These are phyloP conservation scores for Falco concolor DNA, from an alignment of 2,797 vertebrate genomes.

Conservation along the genomic window DNA sequence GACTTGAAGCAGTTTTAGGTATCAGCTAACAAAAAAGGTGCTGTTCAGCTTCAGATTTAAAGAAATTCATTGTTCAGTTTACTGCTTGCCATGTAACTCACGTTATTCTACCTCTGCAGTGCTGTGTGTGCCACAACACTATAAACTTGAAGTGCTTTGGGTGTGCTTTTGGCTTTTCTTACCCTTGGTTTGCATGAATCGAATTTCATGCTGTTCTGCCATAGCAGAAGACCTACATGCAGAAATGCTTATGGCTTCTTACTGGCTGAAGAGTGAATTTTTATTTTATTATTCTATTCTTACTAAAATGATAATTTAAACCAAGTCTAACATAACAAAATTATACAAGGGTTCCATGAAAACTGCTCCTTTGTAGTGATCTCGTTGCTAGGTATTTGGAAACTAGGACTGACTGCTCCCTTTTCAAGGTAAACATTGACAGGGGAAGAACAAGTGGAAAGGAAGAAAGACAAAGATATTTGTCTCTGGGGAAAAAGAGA, in stretches of 20 bases:
- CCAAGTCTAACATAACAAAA: background rate
- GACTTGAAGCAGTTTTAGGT: background rate
- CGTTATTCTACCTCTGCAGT: background rate
- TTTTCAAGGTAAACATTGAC: background rate
- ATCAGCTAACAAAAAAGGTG: background rate
- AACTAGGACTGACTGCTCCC: background rate
- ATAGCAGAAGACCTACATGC: background rate
- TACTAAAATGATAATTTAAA: background rate
- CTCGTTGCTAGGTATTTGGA: background rate
- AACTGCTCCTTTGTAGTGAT: background rate
- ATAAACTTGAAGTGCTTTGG: background rate
- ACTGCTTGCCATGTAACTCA: background rate
- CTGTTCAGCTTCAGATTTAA: background rate
- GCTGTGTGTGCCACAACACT: background rate
- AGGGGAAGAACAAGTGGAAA: background rate
- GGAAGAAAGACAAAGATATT: background rate
- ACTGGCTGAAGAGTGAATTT: background rate
- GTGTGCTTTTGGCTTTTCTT: background rate
- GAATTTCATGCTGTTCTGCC: background rate
- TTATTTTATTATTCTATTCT: background rate
- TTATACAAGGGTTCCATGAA: background rate
- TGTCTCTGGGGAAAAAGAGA: background rate
- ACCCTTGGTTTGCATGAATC: background rate
- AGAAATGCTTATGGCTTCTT: background rate
- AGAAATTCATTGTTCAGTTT: background rate